Evolutionary conservation across 2,888 invertebrate species (phyloP).

Genomic region (Hipparchia sbordonii): DNA sequence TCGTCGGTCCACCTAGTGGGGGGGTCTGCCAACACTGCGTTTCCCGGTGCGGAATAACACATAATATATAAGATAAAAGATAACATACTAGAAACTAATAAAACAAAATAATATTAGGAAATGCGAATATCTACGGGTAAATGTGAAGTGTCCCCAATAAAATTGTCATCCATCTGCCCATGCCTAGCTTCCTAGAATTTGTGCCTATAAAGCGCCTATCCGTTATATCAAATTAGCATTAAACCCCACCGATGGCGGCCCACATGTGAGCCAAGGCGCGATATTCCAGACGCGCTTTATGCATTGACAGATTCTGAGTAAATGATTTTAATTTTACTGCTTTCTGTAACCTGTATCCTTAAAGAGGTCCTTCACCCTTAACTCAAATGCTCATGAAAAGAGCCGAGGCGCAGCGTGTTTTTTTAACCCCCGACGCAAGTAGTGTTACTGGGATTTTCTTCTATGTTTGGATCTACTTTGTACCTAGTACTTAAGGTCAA

Average conservation of each 20-base stretch:
- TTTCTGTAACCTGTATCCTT: neutral
- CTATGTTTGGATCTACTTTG: too few relatives aligned
- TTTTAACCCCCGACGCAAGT: too few relatives aligned
- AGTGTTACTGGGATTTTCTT: too few relatives aligned
- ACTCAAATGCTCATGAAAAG: too few relatives aligned
- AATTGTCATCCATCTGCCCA: constrained; percentile 18
- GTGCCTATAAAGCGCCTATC: constrained; percentile 51
- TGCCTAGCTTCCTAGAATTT: constrained; percentile 38
- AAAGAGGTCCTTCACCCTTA: neutral
- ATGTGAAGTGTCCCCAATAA: constrained; percentile 21
- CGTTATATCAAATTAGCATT: constrained; percentile 69
- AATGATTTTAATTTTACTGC: constrained; percentile 24
- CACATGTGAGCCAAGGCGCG: constrained; percentile 47
- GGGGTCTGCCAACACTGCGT: too few relatives aligned
- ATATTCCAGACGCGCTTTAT: constrained; percentile 47
- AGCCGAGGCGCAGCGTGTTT: too few relatives aligned
- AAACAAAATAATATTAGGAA: too few relatives aligned
- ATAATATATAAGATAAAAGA: too few relatives aligned
- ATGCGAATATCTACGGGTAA: constrained; percentile 18
- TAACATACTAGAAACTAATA: too few relatives aligned
- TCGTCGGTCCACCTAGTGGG: too few relatives aligned
- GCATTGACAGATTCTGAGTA: constrained; percentile 42
- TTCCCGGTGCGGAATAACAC: too few relatives aligned
- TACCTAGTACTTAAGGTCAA: too few relatives aligned
- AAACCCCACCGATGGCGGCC: constrained; percentile 46